Evolutionary conservation across 2,888 invertebrate genomes (phyloP), one percentile per base, ranked within the genome.

Genomic region (Candidula unifasciata): DNA sequence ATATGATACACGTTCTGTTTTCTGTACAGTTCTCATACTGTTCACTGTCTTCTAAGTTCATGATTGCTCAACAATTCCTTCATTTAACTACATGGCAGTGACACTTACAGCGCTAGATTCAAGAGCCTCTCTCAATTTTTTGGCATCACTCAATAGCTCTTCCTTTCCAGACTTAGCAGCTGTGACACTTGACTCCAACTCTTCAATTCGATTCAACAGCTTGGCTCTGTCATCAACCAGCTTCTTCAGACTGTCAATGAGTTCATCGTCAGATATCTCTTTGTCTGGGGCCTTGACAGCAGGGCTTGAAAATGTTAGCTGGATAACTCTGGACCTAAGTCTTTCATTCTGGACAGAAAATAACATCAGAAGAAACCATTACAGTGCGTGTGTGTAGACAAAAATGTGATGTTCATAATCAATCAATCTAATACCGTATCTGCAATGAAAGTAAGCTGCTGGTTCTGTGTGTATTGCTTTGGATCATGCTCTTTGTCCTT

Each of bases 261-360:
- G 88, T 37, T 92, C 91, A 83, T 93, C 93, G 81, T 93, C 93
- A 68, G 86, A 89, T 27, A 92, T 89, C 84, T 92, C 92, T 10
- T 89, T 90, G 69, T 93, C 91, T 3, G 93, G 93, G 5, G 90
- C 89, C 78, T 90, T 89, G 21, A 91, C 89, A 2, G 92, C 92
- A 6, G 93, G 93, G 1, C 92, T 91, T 21, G 93, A 92, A 87
- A 91, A 93, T 52, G 92, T 91, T 33, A 91, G 89, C 87, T 93
- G 93, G 16, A 93, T 87, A 2, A 93, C 91, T n/a, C 93, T 87
- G 84, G 89, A 92, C 52, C 92, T 87, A 86, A 93, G 92, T n/a
- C 93, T 87, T 85, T 93, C 93, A 87, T 90, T 83, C 93, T 93
- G 71, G 13, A 44, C 6, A 10, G 13, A 6, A 44, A 44, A 44